Percentiles rank a stretch among this genome's conserved stretches.
Conservation (phyloP, 2,797 vertebrate species). For the Anabas testudineus region DNA sequence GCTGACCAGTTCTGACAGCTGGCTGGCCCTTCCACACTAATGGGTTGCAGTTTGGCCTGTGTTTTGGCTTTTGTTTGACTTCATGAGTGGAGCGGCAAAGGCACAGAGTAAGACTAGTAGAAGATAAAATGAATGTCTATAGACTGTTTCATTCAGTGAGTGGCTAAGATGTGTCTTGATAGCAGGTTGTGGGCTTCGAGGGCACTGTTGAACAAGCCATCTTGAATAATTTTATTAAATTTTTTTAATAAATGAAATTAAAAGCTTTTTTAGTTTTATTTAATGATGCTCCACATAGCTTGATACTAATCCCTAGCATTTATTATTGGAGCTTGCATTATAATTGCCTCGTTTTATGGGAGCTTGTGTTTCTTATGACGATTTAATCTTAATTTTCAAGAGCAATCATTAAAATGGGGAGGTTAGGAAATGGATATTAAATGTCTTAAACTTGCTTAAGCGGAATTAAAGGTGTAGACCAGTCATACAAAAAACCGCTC, state of each 20-base stretch:
- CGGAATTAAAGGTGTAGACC: conserved; percentile 12
- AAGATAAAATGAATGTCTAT: conserved; percentile 53
- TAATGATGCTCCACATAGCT: conserved; percentile 1
- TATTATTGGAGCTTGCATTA: neutral
- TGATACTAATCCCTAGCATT: neutral
- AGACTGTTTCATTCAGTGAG: conserved; percentile 41
- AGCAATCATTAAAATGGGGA: conserved; percentile 23
- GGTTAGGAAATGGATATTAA: conserved; percentile 17
- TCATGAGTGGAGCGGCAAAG: conserved; percentile 39
- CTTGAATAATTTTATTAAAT: too few species aligned
- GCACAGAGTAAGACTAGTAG: conserved; percentile 22
- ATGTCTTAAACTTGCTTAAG: conserved; percentile 21
- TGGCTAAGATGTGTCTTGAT: conserved; percentile 8
- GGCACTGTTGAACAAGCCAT: neutral
- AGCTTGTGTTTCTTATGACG: conserved; percentile 15
- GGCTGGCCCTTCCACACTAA: conserved; percentile 56
- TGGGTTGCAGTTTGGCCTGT: conserved; percentile 61
- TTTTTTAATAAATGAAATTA: conserved; percentile 5
- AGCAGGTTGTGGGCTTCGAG: conserved; percentile 6
- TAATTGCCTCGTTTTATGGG: neutral
- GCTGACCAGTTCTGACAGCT: conserved; percentile 74
- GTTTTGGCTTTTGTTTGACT: conserved; percentile 63
- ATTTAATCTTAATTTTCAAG: conserved; percentile 26
- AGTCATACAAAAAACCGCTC: conserved; percentile 27
- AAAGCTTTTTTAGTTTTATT: conserved; percentile 12